A percentile compares a stretch with the other conserved stretches of the same genome.
Evolutionary conservation across 2,888 invertebrate genomes (phyloP).

Genomic region (Macrophya annulata): DNA sequence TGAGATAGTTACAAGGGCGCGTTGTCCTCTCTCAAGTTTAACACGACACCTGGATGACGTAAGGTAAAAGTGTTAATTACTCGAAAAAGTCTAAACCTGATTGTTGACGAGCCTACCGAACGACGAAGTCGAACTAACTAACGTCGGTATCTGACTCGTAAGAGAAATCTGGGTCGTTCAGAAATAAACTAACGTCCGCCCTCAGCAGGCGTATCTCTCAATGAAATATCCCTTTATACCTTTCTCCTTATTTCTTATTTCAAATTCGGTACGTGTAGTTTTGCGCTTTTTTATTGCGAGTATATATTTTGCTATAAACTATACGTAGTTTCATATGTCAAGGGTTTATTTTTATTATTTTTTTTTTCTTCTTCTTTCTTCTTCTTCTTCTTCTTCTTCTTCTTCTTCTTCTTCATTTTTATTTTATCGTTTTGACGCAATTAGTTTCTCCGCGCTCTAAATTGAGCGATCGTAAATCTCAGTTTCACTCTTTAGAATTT

Average conservation of each 20-base stretch:
- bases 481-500: conserved; percentile 22
- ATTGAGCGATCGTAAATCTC: conserved; percentile 44
- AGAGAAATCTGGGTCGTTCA: conserved; percentile 75
- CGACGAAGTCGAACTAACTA: not conserved
- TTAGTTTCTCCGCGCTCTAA: conserved; percentile 64
- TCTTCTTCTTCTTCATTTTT: not conserved
- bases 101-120: conserved; percentile 28
- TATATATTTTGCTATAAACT: not conserved
- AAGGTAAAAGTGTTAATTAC: conserved; percentile 73
- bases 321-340: not conserved
- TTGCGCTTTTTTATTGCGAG: not conserved
- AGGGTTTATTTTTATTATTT: conserved; percentile 28
- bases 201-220: conserved; percentile 68
- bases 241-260: conserved; percentile 51
- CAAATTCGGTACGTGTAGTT: conserved; percentile 2
- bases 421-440: conserved; percentile 70
- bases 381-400: conserved; percentile 1
- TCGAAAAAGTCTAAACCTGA: conserved; percentile 73
- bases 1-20: conserved; percentile 36
- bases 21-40: not conserved
- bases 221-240: conserved; percentile 68
- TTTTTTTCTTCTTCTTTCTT: not conserved
- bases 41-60: conserved; percentile 62
- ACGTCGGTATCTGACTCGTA: conserved; percentile 25
- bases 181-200: conserved; percentile 75